Percentiles rank a stretch among this genome's conserved stretches.
Evolutionary conservation across 2,113 vertebrate species (phyloP).

Genomic region (Oryzias javanicus): DNA sequence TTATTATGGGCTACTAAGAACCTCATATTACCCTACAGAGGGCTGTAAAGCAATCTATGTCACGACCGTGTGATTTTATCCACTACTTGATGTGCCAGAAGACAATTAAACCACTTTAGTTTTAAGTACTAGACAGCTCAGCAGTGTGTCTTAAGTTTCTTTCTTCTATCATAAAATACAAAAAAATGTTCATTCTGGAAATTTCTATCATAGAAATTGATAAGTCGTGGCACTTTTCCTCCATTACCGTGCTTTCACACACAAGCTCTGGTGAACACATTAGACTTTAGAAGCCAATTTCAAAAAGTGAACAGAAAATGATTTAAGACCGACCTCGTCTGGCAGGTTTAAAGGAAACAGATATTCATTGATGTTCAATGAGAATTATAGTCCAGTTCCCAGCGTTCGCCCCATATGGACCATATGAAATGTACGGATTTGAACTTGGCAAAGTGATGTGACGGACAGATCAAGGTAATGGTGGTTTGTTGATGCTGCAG

Average conservation of each 20-base stretch:
- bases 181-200: slow-evolving; percentile 32
- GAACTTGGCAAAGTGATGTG: slow-evolving; percentile 49
- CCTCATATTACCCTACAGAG: slow-evolving; percentile 53
- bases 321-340: slow-evolving; percentile 50
- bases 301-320: slow-evolving; percentile 29
- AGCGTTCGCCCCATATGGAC: slow-evolving; percentile 23
- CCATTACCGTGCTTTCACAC: slow-evolving; percentile 30
- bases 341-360: slow-evolving; percentile 56
- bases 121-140: slow-evolving; percentile 45
- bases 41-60: slow-evolving; percentile 54
- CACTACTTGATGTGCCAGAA: slow-evolving; percentile 57
- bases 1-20: slow-evolving; percentile 45
- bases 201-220: slow-evolving; percentile 47
- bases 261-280: slow-evolving; percentile 41
- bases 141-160: slow-evolving; percentile 45
- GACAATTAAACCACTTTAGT: slow-evolving; percentile 58
- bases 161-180: slow-evolving; percentile 37
- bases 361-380: slow-evolving; percentile 55
- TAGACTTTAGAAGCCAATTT: slow-evolving; percentile 44
- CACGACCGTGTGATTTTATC: slow-evolving; percentile 53
- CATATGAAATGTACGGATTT: slow-evolving; percentile 45
- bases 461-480: slow-evolving; percentile 46
- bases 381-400: slow-evolving; percentile 52
- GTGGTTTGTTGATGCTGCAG: slow-evolving; percentile 59
- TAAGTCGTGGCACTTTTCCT: slow-evolving; percentile 45